Percentiles rank a stretch among this genome's conserved stretches.
Conservation (phyloP, 2,797 vertebrate genomes). For the Hyperoplus lanceolatus region DNA sequence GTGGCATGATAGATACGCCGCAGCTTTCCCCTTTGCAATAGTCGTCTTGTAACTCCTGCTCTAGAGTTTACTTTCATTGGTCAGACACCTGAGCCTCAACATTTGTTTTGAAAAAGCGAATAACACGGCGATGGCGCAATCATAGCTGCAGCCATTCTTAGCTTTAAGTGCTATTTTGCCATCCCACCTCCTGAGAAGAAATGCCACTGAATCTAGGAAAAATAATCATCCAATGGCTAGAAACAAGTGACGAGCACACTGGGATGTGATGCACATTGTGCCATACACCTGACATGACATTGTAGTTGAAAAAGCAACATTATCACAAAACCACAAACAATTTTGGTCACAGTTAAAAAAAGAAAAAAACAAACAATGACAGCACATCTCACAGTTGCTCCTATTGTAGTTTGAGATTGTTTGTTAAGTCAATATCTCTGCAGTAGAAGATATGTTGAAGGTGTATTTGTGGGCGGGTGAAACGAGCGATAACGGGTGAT, state of each 20-base stretch:
- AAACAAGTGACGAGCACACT: slow-evolving; percentile 44
- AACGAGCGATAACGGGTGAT: slow-evolving; percentile 3
- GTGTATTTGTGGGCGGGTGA: neutral
- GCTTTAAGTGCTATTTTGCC: slow-evolving; percentile 47
- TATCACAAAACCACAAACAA: slow-evolving; percentile 21
- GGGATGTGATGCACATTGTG: slow-evolving; percentile 37
- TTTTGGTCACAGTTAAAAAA: slow-evolving; percentile 23
- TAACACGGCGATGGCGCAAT: slow-evolving; percentile 28
- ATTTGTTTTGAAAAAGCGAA: slow-evolving; percentile 43
- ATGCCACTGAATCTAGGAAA: slow-evolving; percentile 30
- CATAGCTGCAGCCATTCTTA: slow-evolving; percentile 11
- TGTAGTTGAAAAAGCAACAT: slow-evolving; percentile 14
- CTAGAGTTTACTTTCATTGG: slow-evolving; percentile 39
- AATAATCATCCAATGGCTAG: slow-evolving; percentile 32
- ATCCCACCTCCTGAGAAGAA: slow-evolving; percentile 34
- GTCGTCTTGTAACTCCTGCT: neutral
- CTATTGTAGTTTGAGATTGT: too few species aligned
- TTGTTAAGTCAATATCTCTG: neutral
- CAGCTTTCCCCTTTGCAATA: neutral
- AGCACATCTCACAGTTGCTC: neutral
- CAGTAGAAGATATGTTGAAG: neutral
- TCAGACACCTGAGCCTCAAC: slow-evolving; percentile 35
- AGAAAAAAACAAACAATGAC: slow-evolving; percentile 9
- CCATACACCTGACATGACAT: slow-evolving; percentile 6
- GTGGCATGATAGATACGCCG: too few species aligned